Evolutionary conservation across 2,888 invertebrate genomes (phyloP).

Genomic region (Scaptomyza flava): DNA sequence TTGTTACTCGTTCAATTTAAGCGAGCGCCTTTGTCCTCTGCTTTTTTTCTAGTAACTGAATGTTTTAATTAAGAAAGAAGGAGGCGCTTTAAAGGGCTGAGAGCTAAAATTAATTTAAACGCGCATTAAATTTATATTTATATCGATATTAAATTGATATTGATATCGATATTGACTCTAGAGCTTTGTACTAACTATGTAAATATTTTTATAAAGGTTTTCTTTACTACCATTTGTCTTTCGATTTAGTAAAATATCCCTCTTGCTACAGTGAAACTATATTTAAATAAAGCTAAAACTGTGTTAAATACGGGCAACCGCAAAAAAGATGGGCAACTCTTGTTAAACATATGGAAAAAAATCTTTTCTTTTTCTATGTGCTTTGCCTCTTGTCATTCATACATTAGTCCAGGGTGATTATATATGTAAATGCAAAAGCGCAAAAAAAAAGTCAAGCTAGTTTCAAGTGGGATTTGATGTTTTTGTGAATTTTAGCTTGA

Average conservation of each 20-base stretch:
- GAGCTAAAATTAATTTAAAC: not conserved
- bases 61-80: slow-evolving; percentile 40
- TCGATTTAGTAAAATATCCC: not conserved
- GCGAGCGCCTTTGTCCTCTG: not conserved
- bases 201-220: not conserved
- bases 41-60: slow-evolving; percentile 11
- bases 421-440: not conserved
- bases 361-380: not conserved
- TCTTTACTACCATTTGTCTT: not conserved
- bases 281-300: not conserved
- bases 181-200: not conserved
- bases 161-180: not conserved
- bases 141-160: not conserved
- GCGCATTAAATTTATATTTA: no score
- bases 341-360: not conserved
- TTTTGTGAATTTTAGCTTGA: slow-evolving; percentile 17
- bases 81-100: not conserved
- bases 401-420: not conserved
- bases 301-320: not conserved
- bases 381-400: not conserved
- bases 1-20: slow-evolving; percentile 3
- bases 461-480: slow-evolving; percentile 20
- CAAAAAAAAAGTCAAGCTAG: slow-evolving; percentile 13
- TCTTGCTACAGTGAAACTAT: not conserved
- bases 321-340: slow-evolving; percentile 1